phyloP scores from a whole-genome alignment of 2,888 invertebrate species.

The Belgica antarctica region DNA sequence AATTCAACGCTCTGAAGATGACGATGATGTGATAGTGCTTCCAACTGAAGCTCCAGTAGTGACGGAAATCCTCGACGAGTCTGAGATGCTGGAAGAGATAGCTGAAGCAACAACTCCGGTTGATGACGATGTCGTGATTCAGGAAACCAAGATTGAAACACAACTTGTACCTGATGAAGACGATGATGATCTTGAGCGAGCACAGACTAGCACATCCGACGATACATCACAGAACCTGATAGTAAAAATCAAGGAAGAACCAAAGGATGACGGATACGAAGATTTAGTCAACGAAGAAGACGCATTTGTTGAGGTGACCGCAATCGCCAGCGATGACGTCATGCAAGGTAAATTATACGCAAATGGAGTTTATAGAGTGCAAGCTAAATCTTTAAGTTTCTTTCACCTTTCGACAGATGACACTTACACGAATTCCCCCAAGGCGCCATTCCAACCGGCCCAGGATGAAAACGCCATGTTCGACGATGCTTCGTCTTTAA shows the following conservation, averaged over 20 bases:
- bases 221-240: constrained; percentile 50
- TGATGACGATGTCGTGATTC: constrained; percentile 52
- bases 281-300: constrained; percentile 49
- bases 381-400: too few species aligned
- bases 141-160: constrained; percentile 55
- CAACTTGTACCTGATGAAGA: constrained; percentile 54
- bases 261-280: constrained; percentile 62
- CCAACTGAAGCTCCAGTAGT: constrained; percentile 65
- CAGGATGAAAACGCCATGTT: constrained; percentile 25
- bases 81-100: constrained; percentile 52
- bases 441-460: constrained; percentile 32
- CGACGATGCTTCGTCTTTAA: constrained; percentile 24
- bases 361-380: too few species aligned
- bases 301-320: constrained; percentile 55
- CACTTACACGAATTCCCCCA: neutral
- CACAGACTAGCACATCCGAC: constrained; percentile 47
- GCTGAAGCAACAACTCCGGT: constrained; percentile 48
- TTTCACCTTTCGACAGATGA: constrained; percentile 32
- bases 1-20: constrained; percentile 56
- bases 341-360: constrained; percentile 48
- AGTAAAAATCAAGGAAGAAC: constrained; percentile 70
- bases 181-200: constrained; percentile 45
- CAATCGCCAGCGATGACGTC: constrained; percentile 51
- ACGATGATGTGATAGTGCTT: constrained; percentile 68
- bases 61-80: constrained; percentile 61